phyloP scores from a whole-genome alignment of 2,113 vertebrate genomes.

The Barnardius zonarius region DNA sequence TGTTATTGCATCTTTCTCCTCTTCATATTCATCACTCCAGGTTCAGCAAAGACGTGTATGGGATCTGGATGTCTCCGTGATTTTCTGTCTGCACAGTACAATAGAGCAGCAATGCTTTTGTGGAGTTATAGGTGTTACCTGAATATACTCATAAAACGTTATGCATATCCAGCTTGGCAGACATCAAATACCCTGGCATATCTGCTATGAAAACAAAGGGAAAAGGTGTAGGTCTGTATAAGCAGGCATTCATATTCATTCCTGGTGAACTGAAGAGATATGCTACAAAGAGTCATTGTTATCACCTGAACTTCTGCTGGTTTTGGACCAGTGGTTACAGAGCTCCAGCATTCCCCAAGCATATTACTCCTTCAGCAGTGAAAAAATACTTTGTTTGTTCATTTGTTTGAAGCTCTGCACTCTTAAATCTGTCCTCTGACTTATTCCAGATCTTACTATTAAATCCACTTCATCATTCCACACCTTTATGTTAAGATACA shows the following conservation, averaged over 20 bases:
- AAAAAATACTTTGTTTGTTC: not conserved
- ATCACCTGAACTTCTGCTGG: not conserved
- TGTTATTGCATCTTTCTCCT: not conserved
- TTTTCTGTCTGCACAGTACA: not conserved
- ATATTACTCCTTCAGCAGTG: not conserved
- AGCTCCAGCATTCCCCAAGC: not conserved
- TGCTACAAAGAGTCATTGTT: not conserved
- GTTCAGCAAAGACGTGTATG: not conserved
- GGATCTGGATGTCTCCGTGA: not conserved
- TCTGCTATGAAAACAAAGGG: not conserved
- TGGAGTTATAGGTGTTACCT: not conserved
- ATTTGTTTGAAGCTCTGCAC: not conserved
- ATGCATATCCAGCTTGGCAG: not conserved
- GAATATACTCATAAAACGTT: not conserved
- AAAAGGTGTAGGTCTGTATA: not conserved
- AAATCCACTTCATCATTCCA: not conserved
- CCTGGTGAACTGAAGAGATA: not conserved
- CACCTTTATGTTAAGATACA: not conserved
- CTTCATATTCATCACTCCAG: not conserved
- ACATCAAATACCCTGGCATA: not conserved
- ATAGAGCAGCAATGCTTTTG: not conserved
- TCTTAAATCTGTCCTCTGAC: not conserved
- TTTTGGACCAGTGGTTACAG: not conserved
- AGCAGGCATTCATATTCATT: not conserved
- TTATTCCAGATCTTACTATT: not conserved